Base-by-base conservation (phyloP, 2,113 vertebrate genomes). In the Lophotis ruficrista region DNA sequence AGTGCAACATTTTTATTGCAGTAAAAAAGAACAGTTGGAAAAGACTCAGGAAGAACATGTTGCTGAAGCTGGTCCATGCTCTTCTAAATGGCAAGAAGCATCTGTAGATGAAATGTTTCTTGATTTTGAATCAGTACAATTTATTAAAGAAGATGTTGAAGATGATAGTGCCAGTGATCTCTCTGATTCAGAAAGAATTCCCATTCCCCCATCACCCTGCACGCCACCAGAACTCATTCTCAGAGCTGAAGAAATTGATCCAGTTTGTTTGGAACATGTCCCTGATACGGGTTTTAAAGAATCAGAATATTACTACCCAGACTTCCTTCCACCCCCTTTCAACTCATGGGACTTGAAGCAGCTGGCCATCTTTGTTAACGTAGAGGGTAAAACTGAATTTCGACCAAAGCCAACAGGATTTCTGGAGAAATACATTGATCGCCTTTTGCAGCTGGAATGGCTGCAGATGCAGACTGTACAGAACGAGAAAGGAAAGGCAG, bases 91-190 rank as follows among this genome's bases (percentile, higher is more conserved):
- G 91, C 95, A 43, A 43, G 94, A 86, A 27, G 38, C 97, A 37
- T 89, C 94, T 18, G 86, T 95, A 47, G 62, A 51, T 56, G 81
- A 70, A 62, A 65, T 98, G 94, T 97, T 98, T 51, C 96, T 98
- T 25, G 97, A 98, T 81, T 97, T 98, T 37, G 89, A 96, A 64
- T 98, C 98, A 0, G 73, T 98, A 81, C 95, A 90, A 12, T 96
- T 97, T 43, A 94, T 98, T n/a, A 98, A 96, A 93, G 99, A 94
- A 57, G 98, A 97, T 38, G 95, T 94, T 4, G 98, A 98, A 79
- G 98, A 98, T 50, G 99, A 99, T 60, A 99, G 98, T 10, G 98
- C 98, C 68, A 99, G 99, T 4, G 99, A 99, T 71, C 96, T 99
- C 71, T 99, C 99, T 2, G 99, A 99, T 75, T 98, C 98, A 0